Conservation (phyloP, 2,797 vertebrate species). For the Threskiornis aethiopicus region DNA sequence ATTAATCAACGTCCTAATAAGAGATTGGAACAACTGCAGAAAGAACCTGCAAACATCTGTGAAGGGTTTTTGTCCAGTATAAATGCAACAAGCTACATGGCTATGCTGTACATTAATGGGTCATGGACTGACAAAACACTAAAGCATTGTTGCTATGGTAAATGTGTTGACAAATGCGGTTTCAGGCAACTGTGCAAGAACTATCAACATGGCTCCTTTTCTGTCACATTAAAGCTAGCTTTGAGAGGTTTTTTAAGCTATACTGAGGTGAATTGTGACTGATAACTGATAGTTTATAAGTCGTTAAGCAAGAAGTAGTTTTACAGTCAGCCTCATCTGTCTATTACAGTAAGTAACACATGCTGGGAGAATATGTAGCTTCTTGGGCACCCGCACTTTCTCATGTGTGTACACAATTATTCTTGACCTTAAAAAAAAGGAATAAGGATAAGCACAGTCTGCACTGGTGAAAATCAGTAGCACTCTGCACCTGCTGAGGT, state of each 20-base stretch:
- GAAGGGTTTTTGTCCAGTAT: background rate
- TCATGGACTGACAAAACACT: background rate
- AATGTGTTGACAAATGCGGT: background rate
- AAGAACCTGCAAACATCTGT: background rate
- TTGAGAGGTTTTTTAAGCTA: background rate
- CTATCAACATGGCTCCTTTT: background rate
- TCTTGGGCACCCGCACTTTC: background rate
- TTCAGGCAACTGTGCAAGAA: background rate
- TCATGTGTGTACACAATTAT: background rate
- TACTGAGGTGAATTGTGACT: background rate
- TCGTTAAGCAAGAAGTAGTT: background rate
- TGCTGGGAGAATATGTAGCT: background rate
- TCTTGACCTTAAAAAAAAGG: background rate
- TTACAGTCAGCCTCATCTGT: background rate
- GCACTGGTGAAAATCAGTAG: background rate
- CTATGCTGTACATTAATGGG: background rate
- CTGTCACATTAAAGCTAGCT: background rate
- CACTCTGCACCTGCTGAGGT: background rate
- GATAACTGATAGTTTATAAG: background rate
- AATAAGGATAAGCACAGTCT: background rate
- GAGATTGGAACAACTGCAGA: background rate
- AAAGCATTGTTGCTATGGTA: background rate
- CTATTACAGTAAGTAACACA: background rate
- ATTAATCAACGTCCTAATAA: slow-evolving; percentile 31
- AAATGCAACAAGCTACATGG: background rate